Base-by-base conservation (phyloP, 2,797 vertebrate species). In the Gallinago solitaria region DNA sequence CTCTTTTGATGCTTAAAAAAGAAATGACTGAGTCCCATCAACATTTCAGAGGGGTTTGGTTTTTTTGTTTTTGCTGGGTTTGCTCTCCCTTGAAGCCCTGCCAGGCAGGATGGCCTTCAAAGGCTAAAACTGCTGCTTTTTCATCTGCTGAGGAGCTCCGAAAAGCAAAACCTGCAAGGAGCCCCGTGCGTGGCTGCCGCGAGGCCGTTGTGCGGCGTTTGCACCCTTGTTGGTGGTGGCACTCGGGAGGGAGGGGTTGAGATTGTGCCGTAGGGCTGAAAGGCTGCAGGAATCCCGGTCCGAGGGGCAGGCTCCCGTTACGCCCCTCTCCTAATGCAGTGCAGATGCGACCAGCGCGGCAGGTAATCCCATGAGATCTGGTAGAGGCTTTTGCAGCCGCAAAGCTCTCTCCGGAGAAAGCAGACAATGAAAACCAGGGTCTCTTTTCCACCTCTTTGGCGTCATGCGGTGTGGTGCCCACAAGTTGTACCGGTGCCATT, bases 271-370 rank as follows among this genome's bases (percentile, higher is more conserved):
- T 35, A 61, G 75, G 68, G 84, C 91, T 77, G 94, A 64, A 74
- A 32, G 1, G 2, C 83, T 84, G 94, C n/a, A 74, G 73, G 91
- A 74, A 76, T 89, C 90, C 83, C 86, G 60, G 91, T 57, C 60
- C 87, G 88, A 92, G 88, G 79, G 90, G 91, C 84, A 94, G 87
- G 94, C 74, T 92, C 45, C 87, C 0, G 1, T 56, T 61, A 18
- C 3, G 1, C 71, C 93, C 80, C 64, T 30, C 77, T 89, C 73
- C 83, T 92, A 47, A 87, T 85, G 90, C 67, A 80, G 74, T 74
- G 89, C 87, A 91, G 93, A 83, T 95, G 91, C 80, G 91, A 8
- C 85, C 77, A 41, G 79, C 73, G 93, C 96, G 93, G 93, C 96
- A 96, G 95, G 90, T 96, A 92, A 95, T 83, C 63, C 8, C 0